These are phyloP conservation scores for Machimus rusticus DNA, from an alignment of 2,888 invertebrate genomes.

Conservation along the genomic window DNA sequence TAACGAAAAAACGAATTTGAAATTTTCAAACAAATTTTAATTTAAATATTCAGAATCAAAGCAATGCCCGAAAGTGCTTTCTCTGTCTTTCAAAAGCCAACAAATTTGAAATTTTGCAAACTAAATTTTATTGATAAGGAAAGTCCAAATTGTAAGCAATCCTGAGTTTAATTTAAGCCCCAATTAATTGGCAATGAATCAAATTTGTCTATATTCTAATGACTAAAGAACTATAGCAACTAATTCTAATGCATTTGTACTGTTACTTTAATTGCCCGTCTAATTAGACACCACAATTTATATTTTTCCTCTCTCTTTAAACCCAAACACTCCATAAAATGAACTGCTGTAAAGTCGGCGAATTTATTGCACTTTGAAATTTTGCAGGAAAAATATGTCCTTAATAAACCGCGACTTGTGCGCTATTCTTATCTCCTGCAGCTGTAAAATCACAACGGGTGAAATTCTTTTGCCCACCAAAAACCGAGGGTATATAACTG, in stretches of 20 bases:
- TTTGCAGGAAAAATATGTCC: conserved; percentile 14
- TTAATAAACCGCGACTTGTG: not conserved
- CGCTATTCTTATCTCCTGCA: not conserved
- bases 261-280: not conserved
- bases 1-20: too few species aligned
- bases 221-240: not conserved
- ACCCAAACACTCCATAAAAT: not conserved
- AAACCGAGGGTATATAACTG: not conserved
- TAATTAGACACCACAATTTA: not conserved
- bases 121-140: too few species aligned
- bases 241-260: not conserved
- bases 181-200: not conserved
- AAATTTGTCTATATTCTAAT: not conserved
- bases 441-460: not conserved
- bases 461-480: not conserved
- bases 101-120: too few species aligned
- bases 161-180: too few species aligned
- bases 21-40: too few species aligned
- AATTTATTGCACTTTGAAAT: not conserved
- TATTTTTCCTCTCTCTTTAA: not conserved
- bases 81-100: too few species aligned
- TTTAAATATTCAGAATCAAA: too few species aligned
- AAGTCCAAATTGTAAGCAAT: too few species aligned
- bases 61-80: too few species aligned
- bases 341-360: not conserved